Base-by-base conservation (phyloP, 2,888 invertebrate species). In the Andrena haemorrhoa region DNA sequence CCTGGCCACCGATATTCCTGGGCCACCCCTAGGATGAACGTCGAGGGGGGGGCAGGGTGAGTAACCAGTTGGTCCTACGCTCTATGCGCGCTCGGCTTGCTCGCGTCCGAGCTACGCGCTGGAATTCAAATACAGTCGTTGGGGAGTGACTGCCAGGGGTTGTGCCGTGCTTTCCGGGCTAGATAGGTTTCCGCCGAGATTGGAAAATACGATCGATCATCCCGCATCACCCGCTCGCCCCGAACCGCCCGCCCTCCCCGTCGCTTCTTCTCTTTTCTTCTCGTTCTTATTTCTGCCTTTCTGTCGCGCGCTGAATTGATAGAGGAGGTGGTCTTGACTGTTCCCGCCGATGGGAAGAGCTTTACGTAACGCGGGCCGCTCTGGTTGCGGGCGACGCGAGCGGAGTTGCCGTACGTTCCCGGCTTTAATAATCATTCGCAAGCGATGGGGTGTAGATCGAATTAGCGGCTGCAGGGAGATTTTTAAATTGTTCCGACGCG, bases 181-280 rank as follows among this genome's bases (percentile, higher is more conserved):
- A 83, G 88, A 88, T 88, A 84, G 88, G 88, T 88, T 85, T 88
- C 88, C 82, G 85, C 78, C 83, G 88, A 88, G 88, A 88, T 88
- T 88, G 88, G 88, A 88, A 88, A 88, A 88, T 88, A 87, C 88
- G 86, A 88, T 88, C 88, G 88, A 88, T 88, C 80, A 75, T 79
- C 74, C 77, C 58, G 33, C 31, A 1, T 49, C 66, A 20, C 56
- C 47, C 75, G 47, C 58, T 35, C 26, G 31, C 29, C 41, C 53
- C 29, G 33, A 26, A 56, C 51, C 33, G 16, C 53, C 60, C 61
- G 29, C 29, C 69, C n/a, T n/a, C 56, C 29, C 2, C n/a, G 41
- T 58, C 70, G 51, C 69, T 49, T 56, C 68, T 66, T 68, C 63
- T 56, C 65, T 63, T 84, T 87, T 87, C 84, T 80, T 82, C 84